These are phyloP conservation scores for Mactromeris polynyma DNA, from an alignment of 2,888 invertebrate genomes.

Conservation along the genomic window DNA sequence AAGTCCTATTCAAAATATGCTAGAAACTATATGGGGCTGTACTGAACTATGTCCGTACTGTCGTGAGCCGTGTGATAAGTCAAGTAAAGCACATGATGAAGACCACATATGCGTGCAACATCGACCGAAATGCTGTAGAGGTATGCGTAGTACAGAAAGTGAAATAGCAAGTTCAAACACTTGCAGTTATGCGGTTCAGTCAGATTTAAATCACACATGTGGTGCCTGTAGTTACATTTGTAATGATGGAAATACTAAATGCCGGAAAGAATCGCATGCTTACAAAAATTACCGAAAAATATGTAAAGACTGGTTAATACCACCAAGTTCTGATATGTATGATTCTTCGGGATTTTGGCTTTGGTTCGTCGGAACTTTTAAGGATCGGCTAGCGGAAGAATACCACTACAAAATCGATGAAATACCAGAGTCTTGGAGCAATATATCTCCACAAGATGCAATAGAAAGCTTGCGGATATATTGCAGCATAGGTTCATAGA, in stretches of 20 bases:
- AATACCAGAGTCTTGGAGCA: background rate
- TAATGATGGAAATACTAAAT: background rate
- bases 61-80: background rate
- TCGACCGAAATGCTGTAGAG: background rate
- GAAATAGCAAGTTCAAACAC: background rate
- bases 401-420: background rate
- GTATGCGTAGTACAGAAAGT: background rate
- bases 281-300: background rate
- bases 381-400: background rate
- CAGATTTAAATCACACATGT: background rate
- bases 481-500: background rate
- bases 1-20: background rate
- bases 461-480: background rate
- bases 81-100: background rate
- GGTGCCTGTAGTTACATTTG: background rate
- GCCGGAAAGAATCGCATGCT: background rate
- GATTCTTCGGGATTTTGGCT: slow-evolving; percentile 22
- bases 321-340: background rate
- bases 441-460: background rate
- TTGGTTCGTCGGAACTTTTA: slow-evolving; percentile 16
- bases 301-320: background rate
- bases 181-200: background rate
- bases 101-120: background rate
- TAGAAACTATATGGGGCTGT: background rate
- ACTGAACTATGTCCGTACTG: background rate